Conservation (phyloP, 2,888 invertebrate species). For the Ormyrus rosae region DNA sequence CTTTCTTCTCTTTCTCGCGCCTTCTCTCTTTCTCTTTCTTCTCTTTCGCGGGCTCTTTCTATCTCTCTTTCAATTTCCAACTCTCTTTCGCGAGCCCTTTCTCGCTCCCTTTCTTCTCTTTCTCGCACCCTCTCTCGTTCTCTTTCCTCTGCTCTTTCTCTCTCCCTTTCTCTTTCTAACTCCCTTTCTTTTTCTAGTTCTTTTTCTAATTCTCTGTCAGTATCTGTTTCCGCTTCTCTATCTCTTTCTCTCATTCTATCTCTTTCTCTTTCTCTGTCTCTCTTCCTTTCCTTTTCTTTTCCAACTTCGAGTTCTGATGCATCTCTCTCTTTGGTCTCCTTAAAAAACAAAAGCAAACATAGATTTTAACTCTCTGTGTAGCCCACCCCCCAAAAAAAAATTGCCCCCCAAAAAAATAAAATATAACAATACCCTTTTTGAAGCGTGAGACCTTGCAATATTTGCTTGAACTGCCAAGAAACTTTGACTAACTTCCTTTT, state of each 20-base stretch:
- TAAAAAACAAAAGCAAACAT: neutral
- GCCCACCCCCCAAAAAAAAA: neutral
- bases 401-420: neutral
- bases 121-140: neutral
- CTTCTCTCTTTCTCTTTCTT: conserved; percentile 1
- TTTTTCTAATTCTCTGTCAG: conserved; percentile 19
- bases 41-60: neutral
- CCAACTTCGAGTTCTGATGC: conserved; percentile 17
- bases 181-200: neutral
- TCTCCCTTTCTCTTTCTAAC: neutral
- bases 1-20: neutral
- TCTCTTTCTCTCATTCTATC: conserved; percentile 6
- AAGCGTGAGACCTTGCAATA: conserved; percentile 33
- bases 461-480: conserved; percentile 74
- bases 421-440: conserved; percentile 39
- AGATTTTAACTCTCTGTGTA: neutral
- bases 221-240: neutral
- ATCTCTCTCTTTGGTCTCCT: conserved; percentile 47
- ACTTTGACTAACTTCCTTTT: conserved; percentile 79
- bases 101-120: neutral
- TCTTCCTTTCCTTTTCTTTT: neutral
- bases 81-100: neutral
- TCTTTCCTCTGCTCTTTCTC: neutral
- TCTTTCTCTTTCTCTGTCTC: conserved; percentile 7
- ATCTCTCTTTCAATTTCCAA: neutral